Evolutionary conservation across 1,140 invertebrate species (phyloP), one percentile per base, ranked within the genome.

Genomic region (Drosophila grimshawi): DNA sequence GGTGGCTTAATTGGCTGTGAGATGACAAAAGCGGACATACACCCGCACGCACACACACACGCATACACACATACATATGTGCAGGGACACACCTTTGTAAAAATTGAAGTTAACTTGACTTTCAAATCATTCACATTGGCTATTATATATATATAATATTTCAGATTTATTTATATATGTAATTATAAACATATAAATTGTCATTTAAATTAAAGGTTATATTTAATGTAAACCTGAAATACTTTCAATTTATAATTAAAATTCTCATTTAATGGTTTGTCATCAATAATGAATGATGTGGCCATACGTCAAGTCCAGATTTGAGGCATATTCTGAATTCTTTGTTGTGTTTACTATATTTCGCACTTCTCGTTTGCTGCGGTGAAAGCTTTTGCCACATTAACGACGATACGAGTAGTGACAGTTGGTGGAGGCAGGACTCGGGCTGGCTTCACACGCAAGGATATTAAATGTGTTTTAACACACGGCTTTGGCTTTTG

Each of bases 1-100:
- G 77, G 51, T 67, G 64, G 67, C 70, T 89, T 89, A 88, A 88
- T 88, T 88, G 80, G 77, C 69, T 67, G 73, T 62, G 60, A 78
- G 78, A 74, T 67, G 80, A 72, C 85, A 83, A 73, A 80, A 64
- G 71, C 65, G 55, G 10, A 43, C 39, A 43, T n/a, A n/a, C 39
- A 43, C 35, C 27, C 43, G 43, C 32, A 8, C 8, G 30, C 68
- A 43, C 3, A 70, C 33, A 32, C 30, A 55, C 11, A n/a, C 63
- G 37, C 51, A 67, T 3, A 41, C 45, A 49, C 5, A 51, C 68
- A 11, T 35, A 46, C 19, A 30, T 46, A 48, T 27, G 7, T 55
- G 8, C 43, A 39, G n/a, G 27, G 60, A 19, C 53, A 57, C 66
- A 61, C 39, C 49, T 61, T 33, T 27, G 3, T 11, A 3, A n/a